Evolutionary conservation across 2,888 invertebrate species (phyloP).

Genomic region (Leptothorax acervorum): DNA sequence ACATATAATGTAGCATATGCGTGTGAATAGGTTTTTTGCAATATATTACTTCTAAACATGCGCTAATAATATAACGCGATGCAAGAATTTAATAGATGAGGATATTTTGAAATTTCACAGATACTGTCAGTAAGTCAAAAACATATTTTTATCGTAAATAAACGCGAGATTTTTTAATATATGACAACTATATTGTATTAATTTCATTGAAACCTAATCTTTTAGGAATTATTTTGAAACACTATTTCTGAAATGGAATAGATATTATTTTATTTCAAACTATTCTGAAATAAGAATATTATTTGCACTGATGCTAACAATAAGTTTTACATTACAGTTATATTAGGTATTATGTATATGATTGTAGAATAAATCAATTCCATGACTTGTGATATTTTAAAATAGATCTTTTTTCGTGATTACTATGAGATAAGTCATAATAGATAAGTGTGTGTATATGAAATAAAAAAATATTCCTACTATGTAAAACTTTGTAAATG

Average conservation of each 20-base stretch:
- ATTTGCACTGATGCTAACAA: not conserved
- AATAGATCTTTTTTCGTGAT: not conserved
- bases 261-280: too few relatives aligned
- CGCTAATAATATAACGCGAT: not conserved
- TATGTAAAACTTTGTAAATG: not conserved
- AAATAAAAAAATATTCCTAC: not conserved
- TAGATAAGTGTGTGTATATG: not conserved
- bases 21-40: not conserved
- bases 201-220: not conserved
- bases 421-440: not conserved
- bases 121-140: not conserved
- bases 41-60: not conserved
- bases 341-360: not conserved
- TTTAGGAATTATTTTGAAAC: not conserved
- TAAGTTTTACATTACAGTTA: not conserved
- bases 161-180: not conserved
- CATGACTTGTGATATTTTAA: conserved; percentile 11
- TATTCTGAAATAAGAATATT: not conserved
- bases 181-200: not conserved
- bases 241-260: too few relatives aligned
- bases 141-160: not conserved
- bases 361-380: not conserved
- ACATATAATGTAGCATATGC: not conserved
- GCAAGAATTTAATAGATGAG: not conserved
- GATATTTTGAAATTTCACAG: not conserved